Evolutionary conservation across 92 coral and sea anemone genomes (phyloP), one percentile per base, ranked within the genome.

Genomic region (Zoanthus sociatus): DNA sequence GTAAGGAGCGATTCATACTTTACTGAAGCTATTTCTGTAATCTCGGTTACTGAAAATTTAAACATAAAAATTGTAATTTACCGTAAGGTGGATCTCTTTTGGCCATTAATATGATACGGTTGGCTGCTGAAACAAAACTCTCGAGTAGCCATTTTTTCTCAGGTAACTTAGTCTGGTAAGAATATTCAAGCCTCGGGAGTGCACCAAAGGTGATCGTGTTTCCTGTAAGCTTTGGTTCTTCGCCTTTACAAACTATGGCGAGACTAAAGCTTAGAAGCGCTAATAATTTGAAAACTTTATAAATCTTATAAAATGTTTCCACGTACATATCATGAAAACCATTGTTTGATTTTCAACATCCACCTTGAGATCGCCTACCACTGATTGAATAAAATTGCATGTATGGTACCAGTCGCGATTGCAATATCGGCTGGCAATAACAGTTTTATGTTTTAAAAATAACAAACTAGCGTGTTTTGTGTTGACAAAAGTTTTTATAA

Each of bases 41-140:
- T 5, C 69, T 63, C 26, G n/a, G 30, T n/a, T 4, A 17, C 2
- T 17, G 21, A 63, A 60, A 15, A 14, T 17, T 9, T 17, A 17
- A 18, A 63, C 5, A 63, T 17, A n/a, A 63, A 17, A 17, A 63
- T 3, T 5, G 64, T 17, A 17, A 1, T 0, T 91, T 94, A 94
- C 98, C 98, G 82, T 94, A 94, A 0, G 98, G 98, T 0, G 96
- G 98, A 1, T 92, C 90, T 32, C 78, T 76, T 83, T 78, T 88
- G 77, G 93, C 55, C 1, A 91, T 89, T 46, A 91, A 72, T n/a
- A 81, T 83, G 60, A 94, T 56, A 10, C 76, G 79, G 63, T 92
- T 84, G 32, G 98, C 94, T 17, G 89, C 60, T 3, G 87, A 75
- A 55, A 90, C 96, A 71, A 89, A 94, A 78, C 95, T 91, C 69